Base-by-base conservation (phyloP, 2,113 vertebrate genomes). In the Hipposideros armiger region DNA sequence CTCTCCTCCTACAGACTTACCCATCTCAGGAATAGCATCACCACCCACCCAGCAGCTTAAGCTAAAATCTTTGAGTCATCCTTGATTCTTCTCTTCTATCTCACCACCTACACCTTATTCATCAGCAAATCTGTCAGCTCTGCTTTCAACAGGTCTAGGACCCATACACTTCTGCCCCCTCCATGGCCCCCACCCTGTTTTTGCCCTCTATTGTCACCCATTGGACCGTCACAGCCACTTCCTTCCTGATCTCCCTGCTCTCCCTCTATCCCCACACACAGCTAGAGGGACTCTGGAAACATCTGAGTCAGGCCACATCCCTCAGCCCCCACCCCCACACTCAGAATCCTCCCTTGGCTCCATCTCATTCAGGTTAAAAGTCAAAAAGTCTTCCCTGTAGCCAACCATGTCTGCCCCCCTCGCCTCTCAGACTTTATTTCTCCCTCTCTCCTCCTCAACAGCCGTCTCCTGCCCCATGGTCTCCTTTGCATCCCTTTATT, bases 61-160 rank as follows among this genome's bases (percentile, higher is more conserved):
- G 56, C 60, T 90, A 40, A 85, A 95, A 91, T 50, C 77, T 81
- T 58, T 97, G 97, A 97, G 94, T 97, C 97, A 96, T 87, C 70
- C 45, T 67, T 45, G 56, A 85, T 67, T 87, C 67, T 28, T 76
- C 60, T 69, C 84, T 72, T 91, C 70, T 58, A 50, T 91, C 72
- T 94, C 36, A 36, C 92, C 77, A 10, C 96, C 95, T 84, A 92
- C 95, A 67, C 36, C 58, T n/a, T 66, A 87, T 78, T 17, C 90
- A 94, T 89, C 90, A 60, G 90, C 69, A 73, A 67, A 93, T 36
- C 73, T 74, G 86, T 40, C 73, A 62, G 74, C 64, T 94, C 84
- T 66, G 88, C 91, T 73, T 88, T 88, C 66, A 70, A 72, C 20
- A 85, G 66, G 88, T 62, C 47, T 2, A 73, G 64, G 67, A 54